These are phyloP conservation scores for Ectemnius lituratus DNA, from an alignment of 2,888 invertebrate species.

Conservation along the genomic window DNA sequence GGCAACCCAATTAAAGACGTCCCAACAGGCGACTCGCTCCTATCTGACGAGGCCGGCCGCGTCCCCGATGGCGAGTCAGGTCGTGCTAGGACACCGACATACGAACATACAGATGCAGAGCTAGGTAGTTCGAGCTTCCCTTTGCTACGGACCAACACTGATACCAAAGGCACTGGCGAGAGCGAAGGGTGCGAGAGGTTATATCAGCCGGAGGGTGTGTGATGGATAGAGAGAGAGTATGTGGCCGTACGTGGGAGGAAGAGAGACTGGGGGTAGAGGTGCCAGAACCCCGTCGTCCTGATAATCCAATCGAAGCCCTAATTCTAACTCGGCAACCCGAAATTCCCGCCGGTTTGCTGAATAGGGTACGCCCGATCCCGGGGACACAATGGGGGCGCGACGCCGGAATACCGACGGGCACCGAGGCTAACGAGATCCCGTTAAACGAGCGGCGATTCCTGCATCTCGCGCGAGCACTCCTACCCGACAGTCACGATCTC, in stretches of 20 bases:
- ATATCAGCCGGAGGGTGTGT: conserved; percentile 31
- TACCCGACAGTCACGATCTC: no score
- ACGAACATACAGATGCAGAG: conserved; percentile 33
- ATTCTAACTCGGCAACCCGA: conserved; percentile 76
- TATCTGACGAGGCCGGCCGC: conserved; percentile 54
- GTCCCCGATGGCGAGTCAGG: conserved; percentile 46
- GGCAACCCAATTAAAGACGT: conserved; percentile 78
- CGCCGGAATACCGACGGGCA: conserved; percentile 66
- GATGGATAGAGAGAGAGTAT: conserved; percentile 27
- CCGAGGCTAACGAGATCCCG: conserved; percentile 68
- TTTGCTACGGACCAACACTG: conserved; percentile 63
- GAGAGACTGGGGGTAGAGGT: conserved; percentile 21
- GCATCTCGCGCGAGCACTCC: conserved; percentile 19
- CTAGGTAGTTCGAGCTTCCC: conserved; percentile 37
- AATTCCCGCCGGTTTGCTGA: conserved; percentile 77
- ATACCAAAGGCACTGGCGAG: conserved; percentile 64
- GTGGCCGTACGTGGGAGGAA: conserved; percentile 16
- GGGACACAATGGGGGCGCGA: conserved; percentile 70
- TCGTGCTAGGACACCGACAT: conserved; percentile 34
- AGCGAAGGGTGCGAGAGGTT: conserved; percentile 52
- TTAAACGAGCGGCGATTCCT: conserved; percentile 63
- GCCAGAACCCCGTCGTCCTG: conserved; percentile 63
- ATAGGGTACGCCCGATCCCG: conserved; percentile 70
- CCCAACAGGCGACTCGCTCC: conserved; percentile 68
- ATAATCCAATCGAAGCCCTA: conserved; percentile 78